Base-by-base conservation (phyloP, 2,113 vertebrate species). In the Chloropsis hardwickii region DNA sequence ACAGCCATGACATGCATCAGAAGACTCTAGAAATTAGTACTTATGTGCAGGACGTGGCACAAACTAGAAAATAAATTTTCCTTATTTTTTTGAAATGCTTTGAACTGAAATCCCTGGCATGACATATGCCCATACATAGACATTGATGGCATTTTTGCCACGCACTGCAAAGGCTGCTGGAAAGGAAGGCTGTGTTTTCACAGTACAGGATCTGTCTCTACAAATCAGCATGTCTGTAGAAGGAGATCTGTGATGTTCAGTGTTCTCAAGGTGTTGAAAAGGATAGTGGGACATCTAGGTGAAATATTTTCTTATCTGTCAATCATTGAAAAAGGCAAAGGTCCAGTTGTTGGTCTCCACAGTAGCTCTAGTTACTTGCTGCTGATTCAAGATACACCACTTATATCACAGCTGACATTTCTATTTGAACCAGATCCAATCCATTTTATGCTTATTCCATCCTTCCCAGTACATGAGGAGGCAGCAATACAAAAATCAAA, bases 351-450 rank as follows among this genome's bases (percentile, higher is more conserved):
- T 78, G 54, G 33, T 88, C 54, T 90, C 64, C 64, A 70, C 29
- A 86, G 76, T 23, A 54, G 64, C 56, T 88, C 51, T 45, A 70
- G 82, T 50, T 90, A 53, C 76, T 81, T 83, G 58, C 80, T 94
- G 91, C 83, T 91, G 70, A 93, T 88, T 95, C 86, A 92, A 47
- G 60, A 90, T 70, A 83, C 48, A 39, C 71, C 86, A 92, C 48
- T 94, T 92, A 37, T 70, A 90, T 82, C 76, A 82, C 58, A 91
- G 92, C 51, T 88, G 94, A 93, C 77, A 91, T 94, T 93, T 94
- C 91, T 56, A 44, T 56, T 90, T 97, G 94, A 96, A 97, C 88
- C 80, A 94, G 69, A 88, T 94, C 96, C 95, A 97, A 94, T 71
- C 88, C 88, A 92, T 94, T 97, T 94, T 83, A 78, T 95, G 86